phyloP scores from a whole-genome alignment of 2,797 vertebrate genomes.

The Tauraco hartlaubi region DNA sequence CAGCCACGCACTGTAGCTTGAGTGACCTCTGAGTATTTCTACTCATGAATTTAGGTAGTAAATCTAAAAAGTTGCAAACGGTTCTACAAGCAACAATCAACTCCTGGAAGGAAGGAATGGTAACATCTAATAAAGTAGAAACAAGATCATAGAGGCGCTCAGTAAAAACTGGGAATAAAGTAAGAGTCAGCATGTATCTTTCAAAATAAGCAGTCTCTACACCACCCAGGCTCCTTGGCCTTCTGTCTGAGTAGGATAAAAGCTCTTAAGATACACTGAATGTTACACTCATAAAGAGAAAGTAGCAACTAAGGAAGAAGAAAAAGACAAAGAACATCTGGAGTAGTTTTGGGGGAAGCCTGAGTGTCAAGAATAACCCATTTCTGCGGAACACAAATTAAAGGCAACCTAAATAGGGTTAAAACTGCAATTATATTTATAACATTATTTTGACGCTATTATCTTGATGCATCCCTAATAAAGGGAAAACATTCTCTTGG shows the following conservation, averaged over 20 bases:
- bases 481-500: neutral
- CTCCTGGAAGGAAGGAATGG: neutral
- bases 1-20: neutral
- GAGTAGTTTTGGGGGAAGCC: neutral
- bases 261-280: neutral
- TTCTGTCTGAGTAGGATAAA: neutral
- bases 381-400: neutral
- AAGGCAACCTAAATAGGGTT: neutral
- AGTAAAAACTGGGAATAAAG: neutral
- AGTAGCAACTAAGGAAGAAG: neutral
- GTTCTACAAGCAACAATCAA: neutral
- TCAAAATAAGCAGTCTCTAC: neutral
- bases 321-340: neutral
- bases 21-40: neutral
- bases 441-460: neutral
- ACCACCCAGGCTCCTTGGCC: neutral
- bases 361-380: neutral
- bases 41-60: neutral
- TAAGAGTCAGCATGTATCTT: neutral
- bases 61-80: neutral
- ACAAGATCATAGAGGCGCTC: neutral
- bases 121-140: neutral
- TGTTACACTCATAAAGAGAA: neutral
- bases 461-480: neutral
- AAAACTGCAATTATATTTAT: neutral